These are phyloP conservation scores for Chamaea fasciata DNA, from an alignment of 2,113 vertebrate species.

Conservation along the genomic window DNA sequence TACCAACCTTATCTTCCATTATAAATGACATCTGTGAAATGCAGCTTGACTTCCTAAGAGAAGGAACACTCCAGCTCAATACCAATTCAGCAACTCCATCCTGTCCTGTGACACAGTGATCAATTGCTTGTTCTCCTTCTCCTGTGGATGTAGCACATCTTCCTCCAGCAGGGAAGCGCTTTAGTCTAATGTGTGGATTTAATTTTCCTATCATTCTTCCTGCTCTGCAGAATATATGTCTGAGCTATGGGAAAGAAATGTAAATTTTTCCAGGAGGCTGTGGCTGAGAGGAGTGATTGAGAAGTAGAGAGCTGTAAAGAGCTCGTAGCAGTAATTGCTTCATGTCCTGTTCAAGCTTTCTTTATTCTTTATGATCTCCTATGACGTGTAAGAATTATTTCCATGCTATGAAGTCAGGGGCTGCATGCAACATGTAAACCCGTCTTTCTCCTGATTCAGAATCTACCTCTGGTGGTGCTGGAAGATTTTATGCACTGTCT, in stretches of 20 bases:
- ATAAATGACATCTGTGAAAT: neutral
- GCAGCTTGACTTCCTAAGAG: neutral
- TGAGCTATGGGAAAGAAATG: neutral
- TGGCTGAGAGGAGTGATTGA: neutral
- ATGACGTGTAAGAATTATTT: neutral
- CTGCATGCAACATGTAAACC: neutral
- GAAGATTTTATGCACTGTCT: neutral
- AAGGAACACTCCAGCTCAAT: neutral
- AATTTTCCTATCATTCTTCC: slow-evolving; percentile 18
- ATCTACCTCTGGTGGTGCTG: neutral
- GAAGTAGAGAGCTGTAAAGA: neutral
- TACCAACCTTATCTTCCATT: neutral
- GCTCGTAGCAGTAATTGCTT: neutral
- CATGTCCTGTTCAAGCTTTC: neutral
- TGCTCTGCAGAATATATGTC: neutral
- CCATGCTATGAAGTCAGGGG: neutral
- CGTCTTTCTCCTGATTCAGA: neutral
- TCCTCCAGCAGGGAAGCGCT: neutral
- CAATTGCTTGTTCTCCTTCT: neutral
- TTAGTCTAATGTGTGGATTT: neutral
- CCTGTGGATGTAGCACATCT: neutral
- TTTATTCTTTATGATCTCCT: neutral
- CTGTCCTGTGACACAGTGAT: neutral
- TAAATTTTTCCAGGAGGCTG: neutral
- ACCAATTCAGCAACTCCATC: slow-evolving; percentile 11